Evolutionary conservation across 2,113 vertebrate genomes (phyloP), one percentile per base, ranked within the genome.

Genomic region (Scartelaos histophorus): DNA sequence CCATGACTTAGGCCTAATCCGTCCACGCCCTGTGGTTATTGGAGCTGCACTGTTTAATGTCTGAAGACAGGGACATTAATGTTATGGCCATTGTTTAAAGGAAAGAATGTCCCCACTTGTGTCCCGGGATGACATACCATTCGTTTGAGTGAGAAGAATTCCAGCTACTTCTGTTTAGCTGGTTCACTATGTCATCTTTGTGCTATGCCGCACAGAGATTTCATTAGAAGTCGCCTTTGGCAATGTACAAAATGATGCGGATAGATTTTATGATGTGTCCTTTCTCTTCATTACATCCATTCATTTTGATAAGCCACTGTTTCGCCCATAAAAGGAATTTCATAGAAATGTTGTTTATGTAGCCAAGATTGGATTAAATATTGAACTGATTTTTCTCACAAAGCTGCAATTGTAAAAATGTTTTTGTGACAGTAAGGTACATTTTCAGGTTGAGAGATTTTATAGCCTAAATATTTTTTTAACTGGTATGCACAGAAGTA

Each of bases 91-190:
- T 82, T 88, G 79, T 87, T 86, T 79, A 80, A 65, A 75, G 80
- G 67, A 84, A 85, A 86, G 79, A 89, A 89, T 85, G 82, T 89
- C 76, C 67, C 74, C 75, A 79, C 82, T 86, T 85, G 77, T 85
- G 67, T 83, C 77, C 35, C 71, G 51, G 65, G 64, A 81, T 82
- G 80, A 85, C 67, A 81, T 80, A 70, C 82, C 81, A 80, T 82
- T 84, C 19, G 22, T 83, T 81, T 77, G 80, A 87, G 64, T 78
- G 71, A 80, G 70, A 81, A 82, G 82, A 88, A 83, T 86, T 74
- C 78, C 64, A 67, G 68, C 72, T 73, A 7, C 71, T 73, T 84
- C 73, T 70, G 67, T 82, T 75, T 56, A 71, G 75, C 46, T 70
- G 57, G 47, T 73, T 79, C 73, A 84, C 60, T 81, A 74, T 88